Evolutionary conservation across 2,113 vertebrate species (phyloP).

Genomic region (Phaethornis superciliosus): DNA sequence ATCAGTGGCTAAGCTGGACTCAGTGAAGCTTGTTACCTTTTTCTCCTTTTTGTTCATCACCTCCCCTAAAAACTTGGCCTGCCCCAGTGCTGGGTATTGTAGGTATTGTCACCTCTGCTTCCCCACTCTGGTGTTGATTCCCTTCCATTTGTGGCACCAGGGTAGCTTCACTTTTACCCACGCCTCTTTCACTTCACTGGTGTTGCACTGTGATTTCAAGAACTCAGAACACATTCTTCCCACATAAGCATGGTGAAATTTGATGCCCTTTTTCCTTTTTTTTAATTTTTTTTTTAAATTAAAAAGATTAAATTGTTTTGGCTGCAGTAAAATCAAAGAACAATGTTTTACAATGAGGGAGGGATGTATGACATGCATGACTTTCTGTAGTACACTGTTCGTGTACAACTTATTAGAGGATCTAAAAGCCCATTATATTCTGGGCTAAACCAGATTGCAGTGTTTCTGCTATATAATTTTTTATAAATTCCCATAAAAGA

Average conservation of each 20-base stretch:
- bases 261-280: not conserved
- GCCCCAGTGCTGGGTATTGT: not conserved
- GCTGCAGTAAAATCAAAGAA: conserved; percentile 42
- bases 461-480: conserved; percentile 43
- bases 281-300: not conserved
- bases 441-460: not conserved
- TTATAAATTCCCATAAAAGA: conserved; percentile 56
- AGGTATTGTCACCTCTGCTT: not conserved
- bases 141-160: too few relatives aligned
- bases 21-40: not conserved
- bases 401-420: conserved; percentile 31
- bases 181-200: not conserved
- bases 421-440: conserved; percentile 37
- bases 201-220: not conserved
- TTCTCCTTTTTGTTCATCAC: not conserved
- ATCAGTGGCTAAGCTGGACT: not conserved
- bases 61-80: not conserved
- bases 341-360: conserved; percentile 60
- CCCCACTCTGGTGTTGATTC: not conserved
- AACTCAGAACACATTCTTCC: not conserved
- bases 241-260: not conserved
- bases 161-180: not conserved
- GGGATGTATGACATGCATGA: conserved; percentile 56
- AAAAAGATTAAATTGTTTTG: conserved; percentile 53
- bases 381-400: not conserved